Conservation (phyloP, 2,113 vertebrate species). For the Caranx ignobilis region DNA sequence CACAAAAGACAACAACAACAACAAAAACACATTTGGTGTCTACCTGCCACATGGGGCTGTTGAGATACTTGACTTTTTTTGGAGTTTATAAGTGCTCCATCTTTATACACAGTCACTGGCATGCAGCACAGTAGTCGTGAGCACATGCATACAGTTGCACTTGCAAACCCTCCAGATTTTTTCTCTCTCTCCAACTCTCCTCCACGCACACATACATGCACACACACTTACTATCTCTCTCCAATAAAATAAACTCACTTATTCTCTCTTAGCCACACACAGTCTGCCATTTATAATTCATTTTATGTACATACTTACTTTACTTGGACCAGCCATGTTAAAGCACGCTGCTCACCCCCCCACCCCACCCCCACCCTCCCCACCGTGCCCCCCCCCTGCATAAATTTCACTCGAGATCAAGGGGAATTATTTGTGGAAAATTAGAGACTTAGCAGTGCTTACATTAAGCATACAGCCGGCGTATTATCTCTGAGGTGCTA, state of each 20-base stretch:
- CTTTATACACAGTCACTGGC: no score
- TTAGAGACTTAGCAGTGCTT: slow-evolving; percentile 82
- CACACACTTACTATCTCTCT: slow-evolving; percentile 2
- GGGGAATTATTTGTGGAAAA: slow-evolving; percentile 86
- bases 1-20: no score
- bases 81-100: no score
- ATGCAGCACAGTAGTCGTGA: not conserved
- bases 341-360: slow-evolving; percentile 61
- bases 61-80: no score
- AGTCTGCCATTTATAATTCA: slow-evolving; percentile 80
- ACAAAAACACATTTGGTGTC: no score
- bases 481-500: slow-evolving; percentile 83
- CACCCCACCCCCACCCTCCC: slow-evolving; percentile 33
- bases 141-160: not conserved
- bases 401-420: slow-evolving; percentile 83
- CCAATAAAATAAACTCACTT: slow-evolving; percentile 40
- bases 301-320: slow-evolving; percentile 78
- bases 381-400: slow-evolving; percentile 56
- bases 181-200: no score
- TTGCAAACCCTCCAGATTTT: no score
- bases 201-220: not conserved
- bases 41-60: no score
- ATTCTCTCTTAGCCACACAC: slow-evolving; percentile 45
- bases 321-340: slow-evolving; percentile 76
- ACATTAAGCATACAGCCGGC: slow-evolving; percentile 78